Conservation (phyloP, 2,888 invertebrate species). For the Beris chalybata region DNA sequence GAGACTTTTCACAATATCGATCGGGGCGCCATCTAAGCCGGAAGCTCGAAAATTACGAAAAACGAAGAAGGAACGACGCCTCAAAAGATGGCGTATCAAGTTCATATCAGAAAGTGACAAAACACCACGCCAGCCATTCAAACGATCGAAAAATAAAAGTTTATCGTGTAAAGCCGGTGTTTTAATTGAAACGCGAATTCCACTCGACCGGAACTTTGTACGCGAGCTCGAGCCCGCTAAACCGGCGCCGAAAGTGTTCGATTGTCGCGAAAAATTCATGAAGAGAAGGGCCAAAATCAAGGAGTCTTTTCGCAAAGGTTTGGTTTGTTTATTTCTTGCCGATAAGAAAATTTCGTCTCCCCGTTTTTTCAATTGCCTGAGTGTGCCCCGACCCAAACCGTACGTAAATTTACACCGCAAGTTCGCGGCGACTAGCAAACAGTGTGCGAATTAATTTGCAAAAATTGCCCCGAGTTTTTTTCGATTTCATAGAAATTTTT, state of each 20-base stretch:
- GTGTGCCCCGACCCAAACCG: too few species aligned
- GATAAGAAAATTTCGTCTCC: conserved; percentile 16
- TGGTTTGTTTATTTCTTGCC: conserved; percentile 26
- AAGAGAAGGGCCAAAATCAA: conserved; percentile 12
- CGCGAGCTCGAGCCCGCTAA: conserved; percentile 14
- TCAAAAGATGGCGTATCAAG: conserved; percentile 51
- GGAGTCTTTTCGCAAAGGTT: conserved; percentile 20
- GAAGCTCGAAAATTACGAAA: conserved; percentile 42
- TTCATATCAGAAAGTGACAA: conserved; percentile 32
- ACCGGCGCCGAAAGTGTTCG: background rate
- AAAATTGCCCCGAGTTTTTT: conserved; percentile 3
- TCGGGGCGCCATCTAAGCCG: conserved; percentile 44
- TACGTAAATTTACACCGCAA: too few species aligned
- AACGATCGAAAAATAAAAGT: conserved; percentile 18
- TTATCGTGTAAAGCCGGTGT: conserved; percentile 17
- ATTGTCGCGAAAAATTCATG: conserved; percentile 15
- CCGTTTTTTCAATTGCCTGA: background rate
- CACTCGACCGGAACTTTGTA: background rate
- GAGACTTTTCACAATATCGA: conserved; percentile 1
- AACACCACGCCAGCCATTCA: conserved; percentile 39
- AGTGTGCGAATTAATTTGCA: too few species aligned
- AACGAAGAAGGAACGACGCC: conserved; percentile 43
- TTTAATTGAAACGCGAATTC: background rate
- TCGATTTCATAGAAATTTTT: conserved; percentile 7
- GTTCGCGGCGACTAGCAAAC: too few species aligned